These are phyloP conservation scores for Cardinalis cardinalis DNA, from an alignment of 2,113 vertebrate species.

Conservation along the genomic window DNA sequence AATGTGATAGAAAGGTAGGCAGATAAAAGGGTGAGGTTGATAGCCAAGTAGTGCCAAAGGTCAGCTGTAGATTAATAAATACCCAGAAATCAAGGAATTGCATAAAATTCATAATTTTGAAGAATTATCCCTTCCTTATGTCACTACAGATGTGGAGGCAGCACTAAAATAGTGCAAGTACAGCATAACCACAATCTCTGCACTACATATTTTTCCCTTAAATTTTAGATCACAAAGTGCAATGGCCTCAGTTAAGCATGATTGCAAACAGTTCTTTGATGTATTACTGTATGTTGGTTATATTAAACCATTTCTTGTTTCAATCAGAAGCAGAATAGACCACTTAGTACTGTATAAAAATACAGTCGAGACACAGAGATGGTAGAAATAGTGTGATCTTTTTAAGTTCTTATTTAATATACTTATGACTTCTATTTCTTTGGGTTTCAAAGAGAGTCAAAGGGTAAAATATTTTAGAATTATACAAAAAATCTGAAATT, in stretches of 20 bases:
- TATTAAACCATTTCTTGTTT: neutral
- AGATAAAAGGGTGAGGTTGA: neutral
- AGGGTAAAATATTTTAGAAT: neutral
- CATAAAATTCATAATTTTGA: neutral
- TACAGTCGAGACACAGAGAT: neutral
- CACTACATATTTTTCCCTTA: neutral
- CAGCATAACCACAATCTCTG: neutral
- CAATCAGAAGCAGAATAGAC: neutral
- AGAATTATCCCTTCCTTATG: neutral
- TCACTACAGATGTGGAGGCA: neutral
- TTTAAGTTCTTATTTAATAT: neutral
- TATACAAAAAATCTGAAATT: neutral
- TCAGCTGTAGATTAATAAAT: neutral
- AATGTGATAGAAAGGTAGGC: neutral
- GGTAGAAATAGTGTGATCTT: neutral
- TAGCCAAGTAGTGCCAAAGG: neutral
- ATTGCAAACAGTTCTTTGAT: neutral
- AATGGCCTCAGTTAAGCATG: neutral
- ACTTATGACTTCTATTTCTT: neutral
- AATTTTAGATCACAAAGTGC: neutral
- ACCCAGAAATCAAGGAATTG: neutral
- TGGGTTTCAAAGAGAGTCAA: neutral
- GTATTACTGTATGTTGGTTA: neutral
- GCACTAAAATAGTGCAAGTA: neutral
- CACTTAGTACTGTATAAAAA: neutral